Evolutionary conservation across 2,113 vertebrate genomes (phyloP), one percentile per base, ranked within the genome.

Genomic region (Podiceps cristatus): DNA sequence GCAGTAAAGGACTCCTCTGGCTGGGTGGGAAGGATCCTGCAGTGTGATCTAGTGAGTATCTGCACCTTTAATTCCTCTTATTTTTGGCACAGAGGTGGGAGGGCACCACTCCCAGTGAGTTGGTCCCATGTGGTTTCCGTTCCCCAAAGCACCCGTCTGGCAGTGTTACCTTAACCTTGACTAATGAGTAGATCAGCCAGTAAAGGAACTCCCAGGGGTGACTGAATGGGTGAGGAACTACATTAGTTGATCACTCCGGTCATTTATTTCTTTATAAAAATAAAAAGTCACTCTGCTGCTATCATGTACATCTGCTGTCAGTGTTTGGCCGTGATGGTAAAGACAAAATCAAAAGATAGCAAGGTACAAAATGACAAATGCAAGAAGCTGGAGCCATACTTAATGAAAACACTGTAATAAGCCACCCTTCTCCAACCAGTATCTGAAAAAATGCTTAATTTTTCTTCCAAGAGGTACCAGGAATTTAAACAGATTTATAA

Each of bases 131-230:
- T 44, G 53, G 29, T 79, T 82, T 87, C 62, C 11, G 6, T 76
- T 59, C 63, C 55, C 86, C 64, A 93, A 78, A 95, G 86, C 37
- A 44, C 50, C 87, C 7, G 0, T 81, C 80, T 78, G 58, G 63
- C 47, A 58, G 16, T 25, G 69, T 87, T 93, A 68, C 85, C 85
- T 91, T 83, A 88, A 56, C 63, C 60, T 49, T 62, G 42, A 13
- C 44, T 92, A 92, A 47, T 73, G 87, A 91, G 22, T 42, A 76
- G 81, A 92, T 69, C 88, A 96, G 85, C 49, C 59, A 63, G 92
- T 47, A 73, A 86, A 55, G 50, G 16, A 97, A 40, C 47, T 90
- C 90, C 72, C 92, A 83, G 42, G 55, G 68, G 82, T 40, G n/a
- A 55, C 67, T 22, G 42, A 82, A 88, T 55, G 59, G 82, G 90